A percentile compares a stretch with the other conserved stretches of the same genome.
Conservation (phyloP, 2,888 invertebrate genomes). For the Noctua fimbriata region DNA sequence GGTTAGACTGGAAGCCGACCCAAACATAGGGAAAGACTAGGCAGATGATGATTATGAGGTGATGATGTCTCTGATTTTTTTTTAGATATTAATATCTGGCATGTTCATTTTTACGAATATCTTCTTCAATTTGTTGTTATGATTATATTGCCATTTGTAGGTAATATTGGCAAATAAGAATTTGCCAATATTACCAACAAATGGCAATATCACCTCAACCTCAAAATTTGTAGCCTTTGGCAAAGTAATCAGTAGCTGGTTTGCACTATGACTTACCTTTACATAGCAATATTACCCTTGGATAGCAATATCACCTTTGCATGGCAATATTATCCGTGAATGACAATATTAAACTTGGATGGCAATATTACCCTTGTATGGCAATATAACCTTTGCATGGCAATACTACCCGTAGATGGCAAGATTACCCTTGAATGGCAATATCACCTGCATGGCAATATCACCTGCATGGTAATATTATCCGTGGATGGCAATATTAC, state of each 20-base stretch:
- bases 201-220: neutral
- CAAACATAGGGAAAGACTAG: too few species aligned
- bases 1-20: neutral
- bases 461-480: neutral
- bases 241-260: neutral
- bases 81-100: neutral
- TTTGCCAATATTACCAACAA: neutral
- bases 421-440: neutral
- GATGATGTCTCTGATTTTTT: neutral
- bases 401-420: too few species aligned
- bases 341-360: neutral
- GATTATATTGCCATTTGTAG: neutral
- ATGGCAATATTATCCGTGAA: rapidly evolving
- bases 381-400: neutral
- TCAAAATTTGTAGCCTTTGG: neutral
- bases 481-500: neutral
- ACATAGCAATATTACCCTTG: neutral
- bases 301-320: neutral
- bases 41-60: neutral
- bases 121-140: neutral
- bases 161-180: too few species aligned
- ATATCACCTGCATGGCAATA: neutral
- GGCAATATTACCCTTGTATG: neutral
- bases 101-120: neutral
- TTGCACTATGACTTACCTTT: neutral